phyloP scores from a whole-genome alignment of 2,797 vertebrate species.

The Leptoclinus maculatus region DNA sequence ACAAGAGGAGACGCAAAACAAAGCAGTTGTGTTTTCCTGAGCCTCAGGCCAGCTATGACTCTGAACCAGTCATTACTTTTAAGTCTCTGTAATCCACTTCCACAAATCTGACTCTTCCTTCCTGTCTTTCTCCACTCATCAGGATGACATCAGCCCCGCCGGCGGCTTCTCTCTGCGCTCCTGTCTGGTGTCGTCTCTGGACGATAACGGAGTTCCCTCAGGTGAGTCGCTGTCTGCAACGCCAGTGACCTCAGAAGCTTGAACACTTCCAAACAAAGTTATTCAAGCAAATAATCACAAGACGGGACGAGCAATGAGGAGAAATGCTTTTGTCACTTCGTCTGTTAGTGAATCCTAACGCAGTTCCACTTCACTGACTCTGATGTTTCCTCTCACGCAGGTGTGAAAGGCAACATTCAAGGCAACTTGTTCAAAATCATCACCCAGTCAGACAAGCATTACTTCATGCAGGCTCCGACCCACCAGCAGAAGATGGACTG shows the following conservation, averaged over 20 bases:
- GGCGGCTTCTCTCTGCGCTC: conserved; percentile 93
- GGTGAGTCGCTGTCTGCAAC: conserved; percentile 82
- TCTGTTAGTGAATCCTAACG: background rate
- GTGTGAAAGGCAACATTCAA: conserved; percentile 95
- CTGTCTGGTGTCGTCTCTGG: conserved; percentile 93
- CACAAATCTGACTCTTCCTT: conserved; percentile 46
- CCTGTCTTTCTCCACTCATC: conserved; percentile 62
- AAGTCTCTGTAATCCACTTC: background rate
- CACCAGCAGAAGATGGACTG: conserved; percentile 90
- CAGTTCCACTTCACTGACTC: background rate
- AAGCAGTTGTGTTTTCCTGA: background rate
- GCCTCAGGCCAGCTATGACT: background rate
- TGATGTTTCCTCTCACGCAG: conserved; percentile 67
- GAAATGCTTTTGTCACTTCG: background rate
- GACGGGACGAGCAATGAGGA: background rate
- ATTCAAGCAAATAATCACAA: background rate
- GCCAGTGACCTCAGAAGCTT: background rate
- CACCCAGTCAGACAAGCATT: conserved; percentile 90
- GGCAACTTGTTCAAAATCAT: conserved; percentile 98
- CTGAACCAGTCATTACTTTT: background rate
- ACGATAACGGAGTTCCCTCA: conserved; percentile 92
- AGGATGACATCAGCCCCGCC: conserved; percentile 92
- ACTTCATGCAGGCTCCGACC: conserved; percentile 95
- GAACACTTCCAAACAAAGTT: background rate
- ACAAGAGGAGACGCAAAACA: background rate